phyloP scores from a whole-genome alignment of 2,797 vertebrate species.

The Myotis planiceps region DNA sequence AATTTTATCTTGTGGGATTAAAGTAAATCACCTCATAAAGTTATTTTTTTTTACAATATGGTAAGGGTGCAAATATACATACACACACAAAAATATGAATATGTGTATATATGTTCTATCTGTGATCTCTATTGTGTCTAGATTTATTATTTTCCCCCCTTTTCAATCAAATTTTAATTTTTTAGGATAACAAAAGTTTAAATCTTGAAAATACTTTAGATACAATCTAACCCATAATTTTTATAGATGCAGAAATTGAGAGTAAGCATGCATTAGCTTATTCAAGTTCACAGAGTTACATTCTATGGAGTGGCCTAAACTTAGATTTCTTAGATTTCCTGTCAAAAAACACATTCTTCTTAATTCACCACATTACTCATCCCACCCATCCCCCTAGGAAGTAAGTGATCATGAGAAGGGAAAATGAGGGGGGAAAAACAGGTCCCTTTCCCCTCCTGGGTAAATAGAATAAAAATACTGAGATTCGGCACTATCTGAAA shows the following conservation, averaged over 20 bases:
- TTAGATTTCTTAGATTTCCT: not conserved
- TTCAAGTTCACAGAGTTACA: not conserved
- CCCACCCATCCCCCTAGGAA: not conserved
- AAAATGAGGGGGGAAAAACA: not conserved
- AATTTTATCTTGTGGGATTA: slow-evolving; percentile 14
- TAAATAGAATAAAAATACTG: not conserved
- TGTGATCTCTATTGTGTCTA: slow-evolving; percentile 3
- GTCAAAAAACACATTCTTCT: not conserved
- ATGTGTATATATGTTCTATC: not conserved
- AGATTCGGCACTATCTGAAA: not conserved
- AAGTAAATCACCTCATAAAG: not conserved
- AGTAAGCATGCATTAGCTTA: not conserved
- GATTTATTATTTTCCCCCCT: not conserved
- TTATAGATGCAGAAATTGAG: not conserved
- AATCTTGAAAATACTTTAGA: not conserved
- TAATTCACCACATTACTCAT: not conserved
- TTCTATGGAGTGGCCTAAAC: not conserved
- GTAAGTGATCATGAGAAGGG: not conserved
- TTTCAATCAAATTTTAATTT: not conserved
- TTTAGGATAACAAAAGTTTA: not conserved
- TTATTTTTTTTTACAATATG: not conserved
- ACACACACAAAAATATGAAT: not conserved
- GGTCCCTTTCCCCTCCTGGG: not conserved
- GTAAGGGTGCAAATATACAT: not conserved
- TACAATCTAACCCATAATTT: not conserved